Evolutionary conservation across 2,888 invertebrate genomes (phyloP), one percentile per base, ranked within the genome.

Genomic region (Drosophila melanocephala): DNA sequence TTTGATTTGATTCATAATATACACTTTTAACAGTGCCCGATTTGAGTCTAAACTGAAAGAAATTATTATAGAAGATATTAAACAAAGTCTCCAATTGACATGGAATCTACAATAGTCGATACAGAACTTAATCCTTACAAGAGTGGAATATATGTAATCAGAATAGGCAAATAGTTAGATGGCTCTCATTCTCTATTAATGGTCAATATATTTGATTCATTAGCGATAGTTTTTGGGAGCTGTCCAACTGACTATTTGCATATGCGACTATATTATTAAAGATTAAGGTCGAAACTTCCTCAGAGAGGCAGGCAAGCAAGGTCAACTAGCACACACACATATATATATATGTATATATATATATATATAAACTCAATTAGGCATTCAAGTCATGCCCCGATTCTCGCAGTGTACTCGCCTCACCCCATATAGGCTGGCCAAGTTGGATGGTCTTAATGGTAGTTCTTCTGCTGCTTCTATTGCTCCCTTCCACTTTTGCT

Each of bases 401-500:
- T 47, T 47, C 47, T 47, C 26, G 47, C 47, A 47, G 47, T 47
- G 26, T 47, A 22, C 22, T 9, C 47, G 16, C 47, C 47, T 47
- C 47, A 47, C 47, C 26, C 50, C 66, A 37, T 51, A 39, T 33
- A 51, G 39, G 51, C 39, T 68, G 26, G 26, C 53, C 47, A 55
- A 33, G 50, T 56, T 69, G 50, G 55, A 56, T 50, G 50, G 68
- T 69, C 55, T 56, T 33, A 70, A 69, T 67, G 32, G 69, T 42
- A 62, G 32, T 69, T 68, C 19, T 53, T 59, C 39, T 71, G 47
- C 30, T 57, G 16, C 39, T 52, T 42, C 30, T 61, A 44, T 33
- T 50, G 22, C 30, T 22, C 51, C 61, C 71, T 73, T 71, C 65
- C 71, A 51, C n/a, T 30, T 75, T 65, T 57, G 30, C 47, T 47